Evolutionary conservation across 2,113 vertebrate species (phyloP).

Genomic region (Telmatochromis sp.): DNA sequence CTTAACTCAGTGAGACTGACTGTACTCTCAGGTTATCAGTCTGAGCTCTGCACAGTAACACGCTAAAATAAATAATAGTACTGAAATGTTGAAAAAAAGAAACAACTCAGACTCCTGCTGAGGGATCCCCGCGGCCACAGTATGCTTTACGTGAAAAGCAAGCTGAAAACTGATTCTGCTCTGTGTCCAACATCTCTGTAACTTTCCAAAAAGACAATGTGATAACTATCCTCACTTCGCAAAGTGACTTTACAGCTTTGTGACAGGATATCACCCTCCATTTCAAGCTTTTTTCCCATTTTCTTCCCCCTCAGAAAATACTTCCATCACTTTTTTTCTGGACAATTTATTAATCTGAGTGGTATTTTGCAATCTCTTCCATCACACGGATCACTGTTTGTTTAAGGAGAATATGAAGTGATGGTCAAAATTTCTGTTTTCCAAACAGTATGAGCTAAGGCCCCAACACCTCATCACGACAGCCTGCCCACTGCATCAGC

Average conservation of each 20-base stretch:
- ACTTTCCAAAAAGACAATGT: neutral
- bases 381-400: neutral
- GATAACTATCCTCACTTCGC: neutral
- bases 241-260: neutral
- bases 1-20: neutral
- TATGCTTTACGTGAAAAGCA: neutral
- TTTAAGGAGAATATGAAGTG: neutral
- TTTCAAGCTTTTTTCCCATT: neutral
- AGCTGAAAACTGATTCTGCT: neutral
- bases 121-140: neutral
- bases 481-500: constrained; percentile 67
- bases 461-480: constrained; percentile 55
- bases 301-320: neutral
- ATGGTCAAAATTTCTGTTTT: constrained; percentile 21
- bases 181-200: neutral
- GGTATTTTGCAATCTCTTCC: neutral
- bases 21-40: neutral
- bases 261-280: neutral
- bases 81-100: neutral
- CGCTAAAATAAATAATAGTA: neutral
- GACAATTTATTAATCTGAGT: neutral
- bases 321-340: neutral
- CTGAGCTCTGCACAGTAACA: neutral
- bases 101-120: neutral
- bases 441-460: constrained; percentile 33